Percentiles rank a stretch among this genome's conserved stretches.
Evolutionary conservation across 2,113 vertebrate genomes (phyloP).

Genomic region (Hiodon tergisus): DNA sequence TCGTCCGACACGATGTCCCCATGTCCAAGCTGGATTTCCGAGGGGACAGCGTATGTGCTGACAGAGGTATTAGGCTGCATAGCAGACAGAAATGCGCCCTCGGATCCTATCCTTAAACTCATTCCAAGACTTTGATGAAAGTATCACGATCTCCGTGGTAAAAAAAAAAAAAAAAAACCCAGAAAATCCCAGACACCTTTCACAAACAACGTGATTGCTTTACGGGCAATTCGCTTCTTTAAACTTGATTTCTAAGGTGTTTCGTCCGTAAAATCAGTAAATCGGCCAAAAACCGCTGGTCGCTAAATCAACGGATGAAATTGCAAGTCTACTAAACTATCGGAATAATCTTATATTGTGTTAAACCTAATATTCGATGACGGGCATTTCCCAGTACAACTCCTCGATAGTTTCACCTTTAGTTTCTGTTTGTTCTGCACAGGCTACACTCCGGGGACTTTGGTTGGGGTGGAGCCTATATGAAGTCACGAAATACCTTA

Average conservation of each 20-base stretch:
- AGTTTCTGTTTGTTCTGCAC: background rate
- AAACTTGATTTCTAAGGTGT: too few relatives aligned
- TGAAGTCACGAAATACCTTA: slow-evolving; percentile 15
- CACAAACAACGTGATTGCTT: background rate
- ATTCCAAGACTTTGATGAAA: slow-evolving; percentile 8
- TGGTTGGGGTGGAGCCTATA: slow-evolving; percentile 9
- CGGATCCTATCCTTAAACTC: slow-evolving; percentile 42
- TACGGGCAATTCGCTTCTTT: background rate
- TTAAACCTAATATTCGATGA: background rate
- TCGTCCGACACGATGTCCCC: slow-evolving; percentile 46
- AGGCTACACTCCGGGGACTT: background rate
- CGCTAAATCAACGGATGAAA: background rate
- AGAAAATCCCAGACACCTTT: background rate
- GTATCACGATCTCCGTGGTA: background rate
- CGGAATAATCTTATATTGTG: background rate
- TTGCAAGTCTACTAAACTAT: background rate
- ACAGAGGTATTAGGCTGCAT: slow-evolving; percentile 57
- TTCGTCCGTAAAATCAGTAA: too few relatives aligned
- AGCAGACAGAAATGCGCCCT: slow-evolving; percentile 61
- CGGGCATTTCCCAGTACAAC: background rate
- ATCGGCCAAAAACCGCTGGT: too few relatives aligned
- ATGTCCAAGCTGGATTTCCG: slow-evolving; percentile 37
- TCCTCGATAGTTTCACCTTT: background rate
- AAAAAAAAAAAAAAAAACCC: background rate
- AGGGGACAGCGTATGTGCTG: slow-evolving; percentile 59